Conservation (phyloP, 2,888 invertebrate species). For the Orchesella flavescens region DNA sequence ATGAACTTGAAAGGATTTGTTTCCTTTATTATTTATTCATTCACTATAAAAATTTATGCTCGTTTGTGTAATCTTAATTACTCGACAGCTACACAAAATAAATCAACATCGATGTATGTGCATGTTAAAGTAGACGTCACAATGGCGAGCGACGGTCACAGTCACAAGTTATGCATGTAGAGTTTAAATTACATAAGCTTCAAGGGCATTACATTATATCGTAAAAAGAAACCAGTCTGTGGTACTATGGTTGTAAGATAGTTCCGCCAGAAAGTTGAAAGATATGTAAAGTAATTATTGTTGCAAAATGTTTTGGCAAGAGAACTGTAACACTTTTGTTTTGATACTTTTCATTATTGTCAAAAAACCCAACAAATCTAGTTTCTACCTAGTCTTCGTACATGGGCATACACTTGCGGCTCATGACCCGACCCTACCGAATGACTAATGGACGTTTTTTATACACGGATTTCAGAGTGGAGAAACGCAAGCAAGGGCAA, state of each 20-base stretch:
- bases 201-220: no score
- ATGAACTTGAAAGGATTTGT: conserved; percentile 43
- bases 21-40: neutral
- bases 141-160: no score
- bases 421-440: no score
- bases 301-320: conserved; percentile 1
- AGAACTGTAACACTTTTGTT: neutral
- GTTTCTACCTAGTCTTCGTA: no score
- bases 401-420: no score
- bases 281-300: conserved; percentile 5
- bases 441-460: no score
- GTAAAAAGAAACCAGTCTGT: no score
- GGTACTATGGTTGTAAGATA: neutral
- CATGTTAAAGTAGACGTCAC: neutral
- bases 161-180: neutral
- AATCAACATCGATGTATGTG: neutral
- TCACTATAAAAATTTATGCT: no score
- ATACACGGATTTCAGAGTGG: neutral
- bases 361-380: no score
- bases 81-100: neutral
- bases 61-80: neutral
- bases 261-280: conserved; percentile 30
- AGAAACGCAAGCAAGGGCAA: conserved; percentile 13
- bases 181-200: conserved; percentile 18
- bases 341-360: neutral